Evolutionary conservation across 2,113 vertebrate genomes (phyloP), one percentile per base, ranked within the genome.

Genomic region (Emydocephalus ijimae): DNA sequence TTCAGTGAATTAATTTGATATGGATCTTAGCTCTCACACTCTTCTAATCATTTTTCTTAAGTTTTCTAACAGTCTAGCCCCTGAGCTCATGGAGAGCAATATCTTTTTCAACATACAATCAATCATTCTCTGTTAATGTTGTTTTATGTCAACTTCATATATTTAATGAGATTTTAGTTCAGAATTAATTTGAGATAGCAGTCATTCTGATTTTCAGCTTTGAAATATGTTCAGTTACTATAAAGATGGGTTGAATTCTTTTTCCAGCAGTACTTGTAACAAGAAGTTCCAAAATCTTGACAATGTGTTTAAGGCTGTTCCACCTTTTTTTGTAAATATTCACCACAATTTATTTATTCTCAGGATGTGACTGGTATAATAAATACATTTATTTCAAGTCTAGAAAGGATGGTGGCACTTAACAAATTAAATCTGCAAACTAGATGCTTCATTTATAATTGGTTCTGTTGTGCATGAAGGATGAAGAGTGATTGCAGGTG

Each of bases 381-480:
- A 2, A 90, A 18, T 69, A 59, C 0, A 0, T 91, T n/a, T 89
- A 93, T 21, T 43, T 23, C 59, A 89, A 26, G 34, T 11, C 34
- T 88, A 54, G 15, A 88, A 88, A 55, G 29, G 52, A 26, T 88
- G 54, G 6, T n/a, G 18, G 87, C 20, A 21, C 52, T 21, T 91
- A 74, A 26, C 90, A 95, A 96, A 96, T 95, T 74, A 96, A 96
- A 96, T 92, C 61, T 91, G 87, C 91, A 95, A 93, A 93, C 95
- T 57, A 95, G 90, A 95, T 88, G 95, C 87, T 93, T 93, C 90
- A 93, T 85, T 94, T 95, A 89, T 95, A 94, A 94, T 95, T 96
- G 92, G 34, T 14, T 94, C 23, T 95, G 86, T 88, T 95, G 94
- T 91, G 86, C 55, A 74, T 34, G 92, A 52, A 95, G 59, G 45